Conservation (phyloP, 2,113 vertebrate species). For the Urocitellus parryii region DNA sequence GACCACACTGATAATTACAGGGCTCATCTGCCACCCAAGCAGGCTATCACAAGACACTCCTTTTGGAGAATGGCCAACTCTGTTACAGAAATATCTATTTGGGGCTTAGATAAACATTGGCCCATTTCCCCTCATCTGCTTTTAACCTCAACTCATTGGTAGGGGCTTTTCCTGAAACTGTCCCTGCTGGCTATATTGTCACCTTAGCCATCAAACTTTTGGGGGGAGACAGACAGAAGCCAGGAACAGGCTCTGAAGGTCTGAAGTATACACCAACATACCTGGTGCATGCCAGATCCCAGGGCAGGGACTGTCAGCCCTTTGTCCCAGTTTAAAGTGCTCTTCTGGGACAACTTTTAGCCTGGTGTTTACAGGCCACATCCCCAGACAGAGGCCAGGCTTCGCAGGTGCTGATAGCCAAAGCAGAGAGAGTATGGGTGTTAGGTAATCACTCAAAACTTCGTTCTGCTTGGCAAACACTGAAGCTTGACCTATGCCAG, state of each 20-base stretch:
- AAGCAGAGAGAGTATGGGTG: background rate
- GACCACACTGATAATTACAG: conserved; percentile 46
- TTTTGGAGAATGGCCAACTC: conserved; percentile 68
- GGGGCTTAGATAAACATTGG: conserved; percentile 58
- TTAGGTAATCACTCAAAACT: conserved; percentile 37
- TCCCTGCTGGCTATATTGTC: background rate
- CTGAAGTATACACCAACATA: background rate
- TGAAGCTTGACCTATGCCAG: background rate
- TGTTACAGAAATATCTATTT: conserved; percentile 68
- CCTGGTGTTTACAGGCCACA: background rate
- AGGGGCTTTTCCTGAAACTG: conserved; percentile 9
- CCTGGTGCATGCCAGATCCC: background rate
- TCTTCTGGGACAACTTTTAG: background rate
- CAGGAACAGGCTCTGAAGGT: background rate
- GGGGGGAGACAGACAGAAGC: conserved; percentile 26
- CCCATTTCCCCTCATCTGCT: conserved; percentile 41
- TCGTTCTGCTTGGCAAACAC: conserved; percentile 35
- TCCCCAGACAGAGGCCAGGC: background rate
- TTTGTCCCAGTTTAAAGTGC: background rate
- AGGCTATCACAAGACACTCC: conserved; percentile 50
- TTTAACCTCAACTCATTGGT: conserved; percentile 2
- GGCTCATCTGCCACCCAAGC: conserved; percentile 34
- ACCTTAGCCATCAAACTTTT: conserved; percentile 11
- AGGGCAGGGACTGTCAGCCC: background rate
- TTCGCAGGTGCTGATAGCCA: background rate